A percentile compares a stretch with the other conserved stretches of the same genome.
Conservation (phyloP, 2,797 vertebrate species). For the Sciaenops ocellatus region DNA sequence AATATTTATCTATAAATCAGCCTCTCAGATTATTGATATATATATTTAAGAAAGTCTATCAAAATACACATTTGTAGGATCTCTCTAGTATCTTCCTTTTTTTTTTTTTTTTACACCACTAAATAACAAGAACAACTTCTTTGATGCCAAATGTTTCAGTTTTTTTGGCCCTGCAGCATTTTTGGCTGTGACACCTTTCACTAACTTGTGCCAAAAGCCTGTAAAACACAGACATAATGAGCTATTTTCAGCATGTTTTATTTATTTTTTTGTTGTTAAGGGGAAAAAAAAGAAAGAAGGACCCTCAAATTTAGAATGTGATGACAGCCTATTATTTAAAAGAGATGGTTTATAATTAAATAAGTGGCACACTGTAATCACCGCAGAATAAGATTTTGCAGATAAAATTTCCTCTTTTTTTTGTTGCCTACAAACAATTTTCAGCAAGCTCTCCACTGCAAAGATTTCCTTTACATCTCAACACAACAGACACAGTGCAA, state of each 20-base stretch:
- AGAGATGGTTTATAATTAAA: conserved; percentile 25
- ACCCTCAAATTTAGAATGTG: conserved; percentile 14
- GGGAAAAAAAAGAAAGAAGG: background rate
- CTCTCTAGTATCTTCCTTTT: conserved; percentile 1
- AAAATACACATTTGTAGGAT: conserved; percentile 27
- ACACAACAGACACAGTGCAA: background rate
- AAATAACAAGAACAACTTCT: conserved; percentile 56
- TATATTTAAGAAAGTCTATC: conserved; percentile 1
- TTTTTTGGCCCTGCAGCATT: conserved; percentile 53
- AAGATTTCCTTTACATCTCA: background rate
- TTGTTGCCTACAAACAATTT: background rate
- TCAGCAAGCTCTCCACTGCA: background rate
- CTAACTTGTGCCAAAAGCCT: conserved; percentile 62
- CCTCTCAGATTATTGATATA: conserved; percentile 5
- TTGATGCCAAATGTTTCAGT: conserved; percentile 65
- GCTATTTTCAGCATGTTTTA: conserved; percentile 49
- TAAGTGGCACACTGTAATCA: conserved; percentile 19
- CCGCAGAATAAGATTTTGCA: background rate
- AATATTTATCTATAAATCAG: conserved; percentile 3
- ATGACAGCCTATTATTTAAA: conserved; percentile 26
- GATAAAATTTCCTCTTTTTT: background rate
- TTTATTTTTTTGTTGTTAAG: conserved; percentile 14
- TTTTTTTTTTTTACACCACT: conserved; percentile 16
- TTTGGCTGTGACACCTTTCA: conserved; percentile 64
- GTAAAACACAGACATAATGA: conserved; percentile 63